A percentile compares a stretch with the other conserved stretches of the same genome.
Evolutionary conservation across 2,113 vertebrate species (phyloP).

Genomic region (Coturnix japonica): DNA sequence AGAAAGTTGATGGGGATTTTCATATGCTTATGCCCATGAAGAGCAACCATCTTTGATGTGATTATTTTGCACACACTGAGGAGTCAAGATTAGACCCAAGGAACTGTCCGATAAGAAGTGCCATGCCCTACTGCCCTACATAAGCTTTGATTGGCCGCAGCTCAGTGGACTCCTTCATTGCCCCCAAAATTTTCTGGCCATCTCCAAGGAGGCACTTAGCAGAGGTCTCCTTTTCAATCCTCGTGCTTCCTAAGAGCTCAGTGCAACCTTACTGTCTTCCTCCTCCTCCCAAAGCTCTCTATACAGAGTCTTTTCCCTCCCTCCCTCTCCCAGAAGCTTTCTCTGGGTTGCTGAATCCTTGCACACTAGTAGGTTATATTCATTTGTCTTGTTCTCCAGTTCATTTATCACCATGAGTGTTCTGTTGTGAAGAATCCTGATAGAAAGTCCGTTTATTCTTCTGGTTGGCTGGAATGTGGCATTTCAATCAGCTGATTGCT

Average conservation of each 20-base stretch:
- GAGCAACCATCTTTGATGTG: neutral
- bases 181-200: neutral
- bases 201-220: rapidly evolving
- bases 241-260: neutral
- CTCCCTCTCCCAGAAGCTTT: constrained; percentile 27
- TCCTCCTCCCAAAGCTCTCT: neutral
- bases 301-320: neutral
- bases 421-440: constrained; percentile 61
- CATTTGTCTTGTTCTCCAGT: constrained; percentile 69
- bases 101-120: neutral
- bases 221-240: neutral
- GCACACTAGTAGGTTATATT: constrained; percentile 52
- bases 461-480: constrained; percentile 11
- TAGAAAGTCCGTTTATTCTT: constrained; percentile 51
- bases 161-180: neutral
- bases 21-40: neutral
- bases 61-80: neutral
- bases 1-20: neutral
- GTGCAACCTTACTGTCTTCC: neutral
- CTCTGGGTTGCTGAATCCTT: constrained; percentile 56
- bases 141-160: neutral
- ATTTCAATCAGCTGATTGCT: constrained; percentile 64
- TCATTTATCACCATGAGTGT: constrained; percentile 70
- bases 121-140: neutral
- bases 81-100: neutral